Evolutionary conservation across 2,113 vertebrate genomes (phyloP), one percentile per base, ranked within the genome.

Genomic region (Lophius piscatorius): DNA sequence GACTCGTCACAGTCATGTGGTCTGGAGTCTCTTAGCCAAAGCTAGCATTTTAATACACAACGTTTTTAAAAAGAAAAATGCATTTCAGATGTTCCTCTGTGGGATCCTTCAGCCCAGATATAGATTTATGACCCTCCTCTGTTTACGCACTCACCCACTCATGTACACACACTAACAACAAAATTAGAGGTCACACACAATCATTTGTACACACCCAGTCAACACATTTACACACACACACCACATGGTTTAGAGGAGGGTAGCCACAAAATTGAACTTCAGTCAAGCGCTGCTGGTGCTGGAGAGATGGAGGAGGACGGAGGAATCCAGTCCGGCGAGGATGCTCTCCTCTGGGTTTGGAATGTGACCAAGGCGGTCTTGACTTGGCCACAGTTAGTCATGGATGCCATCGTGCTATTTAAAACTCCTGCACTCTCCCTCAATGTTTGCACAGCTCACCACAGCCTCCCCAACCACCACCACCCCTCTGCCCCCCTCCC

Each of bases 301-400:
- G 71, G 65, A 61, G 63, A 49, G 65, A 82, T 68, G 67, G 51
- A 55, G 63, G 58, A 64, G 75, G 51, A 75, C 40, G 31, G 76
- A 84, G 75, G 74, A 87, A 80, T 70, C 61, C 57, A 62, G 59
- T 33, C 68, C 45, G 44, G 57, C 42, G 35, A 78, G 65, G 81
- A 84, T 71, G 70, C 74, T 87, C 69, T 79, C 40, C 34, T 78
- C 65, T 60, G 64, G 80, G 65, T 83, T 83, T 87, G 82, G 75
- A 86, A 35, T 45, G 34, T 23, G 61, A 81, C 82, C 81, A 84
- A 74, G 65, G 61, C 52, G 39, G 77, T 70, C 77, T 64, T 23
- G 76, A 70, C 56, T 76, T 51, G 62, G 67, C 82, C 44, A 14
- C 73, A 69, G 75, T 80, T 79, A 67, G 55, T 70, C 74, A 55